Percentiles rank a stretch among this genome's conserved stretches.
phyloP scores from a whole-genome alignment of 2,797 vertebrate species.

The Leptoclinus maculatus region DNA sequence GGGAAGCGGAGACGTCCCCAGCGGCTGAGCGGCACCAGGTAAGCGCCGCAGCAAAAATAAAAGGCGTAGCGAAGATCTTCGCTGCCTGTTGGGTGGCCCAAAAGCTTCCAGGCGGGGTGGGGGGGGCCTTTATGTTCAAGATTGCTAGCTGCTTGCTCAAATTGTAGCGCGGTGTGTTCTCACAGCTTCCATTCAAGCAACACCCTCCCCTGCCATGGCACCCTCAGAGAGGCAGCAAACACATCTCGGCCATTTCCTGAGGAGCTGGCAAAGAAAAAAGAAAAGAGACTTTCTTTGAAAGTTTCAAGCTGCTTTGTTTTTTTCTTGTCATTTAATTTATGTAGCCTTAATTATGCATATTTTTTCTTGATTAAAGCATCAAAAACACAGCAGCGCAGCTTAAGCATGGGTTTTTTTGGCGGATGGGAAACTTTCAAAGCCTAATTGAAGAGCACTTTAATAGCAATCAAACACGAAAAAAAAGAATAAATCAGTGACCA shows the following conservation, averaged over 20 bases:
- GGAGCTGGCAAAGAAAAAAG: conserved; percentile 34
- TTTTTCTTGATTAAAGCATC: conserved; percentile 65
- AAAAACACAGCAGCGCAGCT: conserved; percentile 59
- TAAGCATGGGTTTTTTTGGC: conserved; percentile 51
- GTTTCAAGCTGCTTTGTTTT: conserved; percentile 37
- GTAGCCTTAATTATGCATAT: conserved; percentile 74
- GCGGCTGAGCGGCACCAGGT: neutral
- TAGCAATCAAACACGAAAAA: conserved; percentile 60
- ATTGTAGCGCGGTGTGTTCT: conserved; percentile 64
- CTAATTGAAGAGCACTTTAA: conserved; percentile 69
- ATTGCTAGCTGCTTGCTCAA: conserved; percentile 55
- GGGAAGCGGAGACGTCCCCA: conserved; percentile 41
- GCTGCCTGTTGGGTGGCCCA: conserved; percentile 57
- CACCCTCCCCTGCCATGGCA: conserved; percentile 29
- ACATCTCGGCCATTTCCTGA: conserved; percentile 41
- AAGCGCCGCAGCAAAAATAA: conserved; percentile 46
- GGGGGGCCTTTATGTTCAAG: conserved; percentile 60
- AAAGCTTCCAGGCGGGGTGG: conserved; percentile 51
- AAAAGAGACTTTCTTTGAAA: conserved; percentile 60
- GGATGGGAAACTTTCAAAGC: conserved; percentile 40
- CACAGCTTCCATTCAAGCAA: conserved; percentile 65
- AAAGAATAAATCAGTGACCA: conserved; percentile 53
- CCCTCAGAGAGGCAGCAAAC: conserved; percentile 38
- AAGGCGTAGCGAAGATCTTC: conserved; percentile 38
- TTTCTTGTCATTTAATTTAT: conserved; percentile 34